Base-by-base conservation (phyloP, 1,140 invertebrate species). In the Eurosta solidaginis region DNA sequence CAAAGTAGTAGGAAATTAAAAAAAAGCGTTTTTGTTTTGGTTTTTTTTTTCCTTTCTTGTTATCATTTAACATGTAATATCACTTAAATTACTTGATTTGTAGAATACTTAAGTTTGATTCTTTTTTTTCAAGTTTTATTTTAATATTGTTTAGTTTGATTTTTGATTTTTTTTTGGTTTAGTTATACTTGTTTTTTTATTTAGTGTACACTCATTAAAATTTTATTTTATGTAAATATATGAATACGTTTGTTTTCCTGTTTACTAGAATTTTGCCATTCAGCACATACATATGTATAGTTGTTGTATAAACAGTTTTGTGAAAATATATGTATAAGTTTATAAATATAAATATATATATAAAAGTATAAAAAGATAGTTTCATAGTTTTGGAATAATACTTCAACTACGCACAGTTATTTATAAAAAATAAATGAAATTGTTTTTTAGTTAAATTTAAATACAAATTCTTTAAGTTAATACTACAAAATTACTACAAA, bases 1-100 rank as follows among this genome's bases (percentile, higher is more conserved):
- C 45, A 52, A 76, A 47, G 22, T 75, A 33, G 74, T 75, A 29
- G 74, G 42, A 47, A 75, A 75, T 75, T 45, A 47, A 33, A 75
- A n/a, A n/a, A 47, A 75, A 75, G 47, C 42, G 25, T 44, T 44
- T 45, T 17, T 47, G 9, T 47, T n/a, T 47, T 73, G 20, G 14
- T 29, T 27, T 27, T 47, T 75, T 75, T 50, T 9, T 22, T 42
- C 44, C 12, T 27, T n/a, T n/a, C n/a, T n/a, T 47, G n/a, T 47
- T 10, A 47, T 47, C 9, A 47, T 47, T 47, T 47, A 10, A 40
- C 1, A 22, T 40, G 33, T 40, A 40, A 68, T 68, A 10, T 40
- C 59, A 29, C 59, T 40, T 68, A 36, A 14, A 33, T 36, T n/a
- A 6, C 17, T 63, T n/a, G n/a, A n/a, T n/a, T n/a, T n/a, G n/a